Percentiles rank a stretch among this genome's conserved stretches.
Evolutionary conservation across 2,113 vertebrate species (phyloP).

Genomic region (Cichladusa arquata): DNA sequence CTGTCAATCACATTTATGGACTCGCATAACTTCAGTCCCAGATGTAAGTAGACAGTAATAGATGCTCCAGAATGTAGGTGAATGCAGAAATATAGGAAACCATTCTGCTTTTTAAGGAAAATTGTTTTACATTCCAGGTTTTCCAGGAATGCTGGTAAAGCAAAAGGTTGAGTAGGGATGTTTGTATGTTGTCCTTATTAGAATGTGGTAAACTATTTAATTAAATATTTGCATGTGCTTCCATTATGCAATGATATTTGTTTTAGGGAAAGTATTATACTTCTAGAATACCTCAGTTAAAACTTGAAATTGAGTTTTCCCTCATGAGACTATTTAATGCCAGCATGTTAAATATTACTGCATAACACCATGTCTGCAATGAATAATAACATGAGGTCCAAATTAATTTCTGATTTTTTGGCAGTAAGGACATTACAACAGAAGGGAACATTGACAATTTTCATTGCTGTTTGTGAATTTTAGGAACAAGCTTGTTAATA

Average conservation of each 20-base stretch:
- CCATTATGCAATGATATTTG: not conserved
- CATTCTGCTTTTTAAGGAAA: not conserved
- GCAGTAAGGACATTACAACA: not conserved
- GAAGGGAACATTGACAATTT: not conserved
- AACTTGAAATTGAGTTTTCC: not conserved
- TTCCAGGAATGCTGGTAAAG: not conserved
- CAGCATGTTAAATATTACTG: not conserved
- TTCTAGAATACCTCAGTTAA: not conserved
- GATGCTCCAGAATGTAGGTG: not conserved
- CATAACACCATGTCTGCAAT: not conserved
- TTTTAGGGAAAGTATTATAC: not conserved
- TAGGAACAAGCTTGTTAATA: not conserved
- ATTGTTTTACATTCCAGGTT: not conserved
- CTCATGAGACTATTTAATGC: not conserved
- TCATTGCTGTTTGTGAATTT: not conserved
- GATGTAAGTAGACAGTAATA: slow-evolving; percentile 84
- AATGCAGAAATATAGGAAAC: not conserved
- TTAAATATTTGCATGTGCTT: not conserved
- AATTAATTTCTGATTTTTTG: slow-evolving; percentile 6
- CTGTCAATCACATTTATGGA: slow-evolving; percentile 98
- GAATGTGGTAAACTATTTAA: not conserved
- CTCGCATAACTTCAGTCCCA: slow-evolving; percentile 93
- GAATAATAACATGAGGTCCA: not conserved
- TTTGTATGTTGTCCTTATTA: not conserved
- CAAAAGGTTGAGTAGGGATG: not conserved